phyloP scores from a whole-genome alignment of 2,113 vertebrate species.

The Pseudorasbora parva region DNA sequence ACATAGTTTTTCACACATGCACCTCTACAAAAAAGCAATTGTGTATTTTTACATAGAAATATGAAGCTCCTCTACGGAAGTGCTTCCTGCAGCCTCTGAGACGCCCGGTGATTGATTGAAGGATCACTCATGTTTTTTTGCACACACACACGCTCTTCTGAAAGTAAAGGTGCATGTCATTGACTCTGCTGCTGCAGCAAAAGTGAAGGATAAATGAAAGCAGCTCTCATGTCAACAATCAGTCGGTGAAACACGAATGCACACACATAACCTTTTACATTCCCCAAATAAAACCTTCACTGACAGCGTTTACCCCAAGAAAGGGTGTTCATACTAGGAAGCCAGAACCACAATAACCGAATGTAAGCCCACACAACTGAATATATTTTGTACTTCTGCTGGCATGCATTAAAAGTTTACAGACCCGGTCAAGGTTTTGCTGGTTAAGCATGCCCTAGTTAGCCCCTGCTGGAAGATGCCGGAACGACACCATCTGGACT shows the following conservation, averaged over 20 bases:
- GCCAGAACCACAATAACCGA: not conserved
- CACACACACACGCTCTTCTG: not conserved
- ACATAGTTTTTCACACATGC: not conserved
- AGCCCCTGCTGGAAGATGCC: not conserved
- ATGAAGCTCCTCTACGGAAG: not conserved
- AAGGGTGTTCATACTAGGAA: not conserved
- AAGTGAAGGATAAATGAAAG: slow-evolving; percentile 15
- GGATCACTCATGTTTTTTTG: not conserved
- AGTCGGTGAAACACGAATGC: not conserved
- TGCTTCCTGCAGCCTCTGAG: not conserved
- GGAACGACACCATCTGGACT: not conserved
- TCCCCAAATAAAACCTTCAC: not conserved
- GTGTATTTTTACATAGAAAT: not conserved
- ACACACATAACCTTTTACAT: not conserved
- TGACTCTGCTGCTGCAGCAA: not conserved
- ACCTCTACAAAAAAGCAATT: not conserved
- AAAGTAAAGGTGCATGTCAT: slow-evolving; percentile 7
- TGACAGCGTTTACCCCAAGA: not conserved
- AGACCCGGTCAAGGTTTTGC: not conserved
- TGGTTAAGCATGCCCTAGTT: not conserved
- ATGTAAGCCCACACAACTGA: not conserved
- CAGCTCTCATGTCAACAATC: slow-evolving; percentile 1
- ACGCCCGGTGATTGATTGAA: not conserved
- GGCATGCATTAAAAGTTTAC: not conserved
- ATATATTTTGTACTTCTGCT: not conserved